phyloP scores from a whole-genome alignment of 1,140 invertebrate species.

The Drosophila willistoni region DNA sequence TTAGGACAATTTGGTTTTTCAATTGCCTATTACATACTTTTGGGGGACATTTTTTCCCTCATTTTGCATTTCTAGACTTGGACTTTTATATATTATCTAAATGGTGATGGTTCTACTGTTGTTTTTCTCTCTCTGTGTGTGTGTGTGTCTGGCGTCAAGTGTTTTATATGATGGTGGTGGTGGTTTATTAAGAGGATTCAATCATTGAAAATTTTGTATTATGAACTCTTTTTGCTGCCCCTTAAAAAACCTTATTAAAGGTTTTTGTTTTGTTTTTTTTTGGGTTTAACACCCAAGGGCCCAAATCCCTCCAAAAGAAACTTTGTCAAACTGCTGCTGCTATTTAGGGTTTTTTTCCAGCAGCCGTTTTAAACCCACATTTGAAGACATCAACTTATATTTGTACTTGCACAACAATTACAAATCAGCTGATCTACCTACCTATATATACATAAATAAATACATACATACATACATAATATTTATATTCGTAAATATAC shows the following conservation, averaged over 20 bases:
- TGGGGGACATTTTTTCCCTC: too few species aligned
- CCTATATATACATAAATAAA: constrained; percentile 18
- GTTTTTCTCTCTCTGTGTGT: constrained; percentile 1
- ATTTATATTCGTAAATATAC: neutral
- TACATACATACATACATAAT: constrained; percentile 26
- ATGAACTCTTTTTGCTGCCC: neutral
- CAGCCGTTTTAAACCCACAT: neutral
- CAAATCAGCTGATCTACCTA: constrained; percentile 60
- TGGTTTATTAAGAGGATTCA: neutral
- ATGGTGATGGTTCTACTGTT: constrained; percentile 16
- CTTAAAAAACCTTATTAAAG: neutral
- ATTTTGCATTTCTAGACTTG: too few species aligned
- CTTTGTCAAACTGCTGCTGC: constrained; percentile 8
- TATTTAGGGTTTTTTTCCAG: neutral
- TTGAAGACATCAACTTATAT: constrained; percentile 29
- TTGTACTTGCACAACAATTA: constrained; percentile 14
- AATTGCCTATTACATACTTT: too few species aligned
- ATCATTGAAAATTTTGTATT: neutral
- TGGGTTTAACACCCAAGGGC: neutral
- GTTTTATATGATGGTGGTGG: constrained; percentile 8
- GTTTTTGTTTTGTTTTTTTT: neutral
- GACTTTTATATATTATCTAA: neutral
- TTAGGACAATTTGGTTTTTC: too few species aligned
- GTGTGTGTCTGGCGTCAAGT: neutral
- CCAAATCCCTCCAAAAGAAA: neutral